Base-by-base conservation (phyloP, 2,113 vertebrate genomes). In the Ondatra zibethicus region DNA sequence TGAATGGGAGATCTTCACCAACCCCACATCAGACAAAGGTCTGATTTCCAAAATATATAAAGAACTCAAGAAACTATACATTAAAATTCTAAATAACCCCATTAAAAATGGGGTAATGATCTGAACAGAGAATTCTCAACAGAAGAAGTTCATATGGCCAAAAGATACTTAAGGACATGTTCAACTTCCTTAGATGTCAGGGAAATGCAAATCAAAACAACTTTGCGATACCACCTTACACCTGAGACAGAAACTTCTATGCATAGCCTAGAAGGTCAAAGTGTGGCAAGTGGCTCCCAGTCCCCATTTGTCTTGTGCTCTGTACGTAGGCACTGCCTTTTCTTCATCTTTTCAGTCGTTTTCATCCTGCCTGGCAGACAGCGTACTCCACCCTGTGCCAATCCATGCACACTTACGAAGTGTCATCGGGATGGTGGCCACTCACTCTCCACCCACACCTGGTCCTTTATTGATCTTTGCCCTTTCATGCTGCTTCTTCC, bases 371-470 rank as follows among this genome's bases (percentile, higher is more conserved):
- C 27, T 1, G 14, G 23, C 50, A 73, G 65, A 13, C 13, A 25
- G 23, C 4, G 1, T 17, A 19, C n/a, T 47, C 39, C 2, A 63
- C 63, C 42, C 45, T 68, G 9, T 36, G 21, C 65, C 85, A 12
- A 72, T 25, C 33, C 33, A n/a, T 25, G 21, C 11, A 88, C 45
- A 52, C 47, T 3, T 21, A 36, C 0, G 5, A 9, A 1, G 1
- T 0, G 13, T 42, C 7, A 1, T 33, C 33, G 13, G 61, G 5
- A n/a, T 7, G 7, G 36, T 1, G 1, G 12, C 55, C 36, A 2
- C 73, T 31, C 29, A 0, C 1, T 85, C 11, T 3, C 27, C 4
- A 42, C 29, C 2, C 55, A 0, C 4, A 0, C 4, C 1, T 0
- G 7, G 2, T 7, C 39, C 39, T 29, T 29, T 39, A 66, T 66